These are phyloP conservation scores for Drosophila persimilis DNA, from an alignment of 1,140 invertebrate genomes.

Conservation along the genomic window DNA sequence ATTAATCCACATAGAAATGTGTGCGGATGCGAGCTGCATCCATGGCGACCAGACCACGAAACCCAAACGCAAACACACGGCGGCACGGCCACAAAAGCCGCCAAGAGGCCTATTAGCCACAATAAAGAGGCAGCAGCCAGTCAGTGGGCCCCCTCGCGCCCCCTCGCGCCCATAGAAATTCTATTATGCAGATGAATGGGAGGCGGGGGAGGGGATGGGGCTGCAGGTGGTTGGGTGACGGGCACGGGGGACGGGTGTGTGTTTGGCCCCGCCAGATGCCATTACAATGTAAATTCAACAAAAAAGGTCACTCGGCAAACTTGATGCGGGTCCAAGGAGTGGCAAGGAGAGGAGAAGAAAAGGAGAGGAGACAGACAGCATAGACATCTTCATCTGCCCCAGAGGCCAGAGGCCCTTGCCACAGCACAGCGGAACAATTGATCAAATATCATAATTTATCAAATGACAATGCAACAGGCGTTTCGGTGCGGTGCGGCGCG, in stretches of 20 bases:
- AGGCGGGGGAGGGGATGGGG: constrained; percentile 19
- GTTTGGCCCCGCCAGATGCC: constrained; percentile 74
- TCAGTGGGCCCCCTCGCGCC: background rate
- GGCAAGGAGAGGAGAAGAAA: background rate
- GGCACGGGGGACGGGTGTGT: constrained; percentile 16
- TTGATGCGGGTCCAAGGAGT: constrained; percentile 6
- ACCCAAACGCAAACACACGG: constrained; percentile 53
- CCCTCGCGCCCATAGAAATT: constrained; percentile 32
- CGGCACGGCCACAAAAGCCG: constrained; percentile 74
- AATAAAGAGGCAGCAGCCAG: constrained; percentile 69
- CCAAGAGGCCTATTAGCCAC: constrained; percentile 77
- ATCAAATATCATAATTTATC: constrained; percentile 82
- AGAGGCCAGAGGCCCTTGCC: constrained; percentile 17
- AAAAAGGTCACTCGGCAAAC: constrained; percentile 72
- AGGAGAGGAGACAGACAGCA: constrained; percentile 11
- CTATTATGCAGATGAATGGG: constrained; percentile 76
- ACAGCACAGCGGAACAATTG: constrained; percentile 69
- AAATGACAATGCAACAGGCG: constrained; percentile 76
- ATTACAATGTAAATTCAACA: constrained; percentile 80
- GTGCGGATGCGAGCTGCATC: constrained; percentile 18
- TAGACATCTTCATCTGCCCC: constrained; percentile 42
- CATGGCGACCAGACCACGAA: constrained; percentile 46
- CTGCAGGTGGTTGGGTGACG: background rate
- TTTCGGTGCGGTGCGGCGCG: constrained; percentile 1
- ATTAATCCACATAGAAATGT: constrained; percentile 75